These are phyloP conservation scores for Chymomyza costata DNA, from an alignment of 1,140 invertebrate species.

Conservation along the genomic window DNA sequence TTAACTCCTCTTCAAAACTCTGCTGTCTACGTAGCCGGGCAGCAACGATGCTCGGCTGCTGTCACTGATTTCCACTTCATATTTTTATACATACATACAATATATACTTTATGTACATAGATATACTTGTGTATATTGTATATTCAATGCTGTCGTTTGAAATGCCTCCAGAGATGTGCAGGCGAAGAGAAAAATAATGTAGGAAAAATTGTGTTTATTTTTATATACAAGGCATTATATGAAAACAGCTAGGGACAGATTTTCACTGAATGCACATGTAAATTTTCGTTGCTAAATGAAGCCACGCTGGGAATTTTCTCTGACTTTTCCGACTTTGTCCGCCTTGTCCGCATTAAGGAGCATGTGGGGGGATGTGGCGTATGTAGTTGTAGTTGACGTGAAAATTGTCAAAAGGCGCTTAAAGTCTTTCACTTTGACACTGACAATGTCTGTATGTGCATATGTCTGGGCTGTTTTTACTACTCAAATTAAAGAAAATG, in stretches of 20 bases:
- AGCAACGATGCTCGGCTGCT: conserved; percentile 42
- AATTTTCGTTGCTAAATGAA: conserved; percentile 42
- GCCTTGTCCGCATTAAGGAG: conserved; percentile 31
- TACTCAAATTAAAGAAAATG: conserved; percentile 59
- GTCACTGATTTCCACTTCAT: conserved; percentile 71
- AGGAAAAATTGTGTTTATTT: conserved; percentile 65
- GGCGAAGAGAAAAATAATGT: conserved; percentile 26
- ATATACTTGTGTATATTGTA: not conserved
- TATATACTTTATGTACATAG: conserved; percentile 2
- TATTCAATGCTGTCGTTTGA: conserved; percentile 9
- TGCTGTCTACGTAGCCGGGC: conserved; percentile 31
- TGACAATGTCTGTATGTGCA: conserved; percentile 15
- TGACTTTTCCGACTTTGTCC: conserved; percentile 35
- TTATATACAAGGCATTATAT: conserved; percentile 47
- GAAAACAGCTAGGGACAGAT: conserved; percentile 46
- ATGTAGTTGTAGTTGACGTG: conserved; percentile 67
- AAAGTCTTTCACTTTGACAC: conserved; percentile 44
- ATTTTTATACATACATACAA: conserved; percentile 47
- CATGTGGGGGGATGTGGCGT: conserved; percentile 29
- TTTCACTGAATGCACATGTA: conserved; percentile 44
- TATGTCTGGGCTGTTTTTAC: conserved; percentile 20
- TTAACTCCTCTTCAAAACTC: conserved; percentile 68
- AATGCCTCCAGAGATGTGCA: conserved; percentile 38
- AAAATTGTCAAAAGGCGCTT: conserved; percentile 71
- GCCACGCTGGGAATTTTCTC: conserved; percentile 37